phyloP scores from a whole-genome alignment of 1,140 invertebrate genomes.

The Argopecten irradians region DNA sequence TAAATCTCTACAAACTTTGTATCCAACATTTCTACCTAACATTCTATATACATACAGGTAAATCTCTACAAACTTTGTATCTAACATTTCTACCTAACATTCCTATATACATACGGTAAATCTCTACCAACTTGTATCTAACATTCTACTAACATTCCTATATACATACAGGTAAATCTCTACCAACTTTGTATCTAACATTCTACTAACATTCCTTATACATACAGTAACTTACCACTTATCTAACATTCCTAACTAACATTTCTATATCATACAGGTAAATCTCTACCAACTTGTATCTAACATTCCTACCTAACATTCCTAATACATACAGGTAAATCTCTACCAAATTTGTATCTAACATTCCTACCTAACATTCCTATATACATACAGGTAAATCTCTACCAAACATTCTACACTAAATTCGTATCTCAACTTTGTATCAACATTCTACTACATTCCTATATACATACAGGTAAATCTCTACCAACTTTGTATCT shows the following conservation, averaged over 20 bases:
- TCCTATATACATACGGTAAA: conserved; percentile 3
- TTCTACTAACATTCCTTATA: neutral
- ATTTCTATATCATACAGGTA: neutral
- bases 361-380: neutral
- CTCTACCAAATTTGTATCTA: too few relatives aligned
- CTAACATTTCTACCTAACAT: neutral
- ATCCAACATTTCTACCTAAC: neutral
- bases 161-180: too few relatives aligned
- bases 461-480: neutral
- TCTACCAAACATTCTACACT: neutral
- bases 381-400: neutral
- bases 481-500: neutral
- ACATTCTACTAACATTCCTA: too few relatives aligned
- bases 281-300: neutral
- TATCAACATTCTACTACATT: neutral
- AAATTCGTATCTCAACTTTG: neutral
- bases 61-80: too few relatives aligned
- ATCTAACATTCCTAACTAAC: too few relatives aligned
- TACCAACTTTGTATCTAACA: too few relatives aligned
- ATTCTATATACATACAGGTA: too few relatives aligned
- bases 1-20: neutral
- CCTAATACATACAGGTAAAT: neutral
- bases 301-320: neutral
- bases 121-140: neutral
- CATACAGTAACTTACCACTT: too few relatives aligned